A percentile compares a stretch with the other conserved stretches of the same genome.
phyloP scores from a whole-genome alignment of 2,888 invertebrate species.

The Philereme vetulata region DNA sequence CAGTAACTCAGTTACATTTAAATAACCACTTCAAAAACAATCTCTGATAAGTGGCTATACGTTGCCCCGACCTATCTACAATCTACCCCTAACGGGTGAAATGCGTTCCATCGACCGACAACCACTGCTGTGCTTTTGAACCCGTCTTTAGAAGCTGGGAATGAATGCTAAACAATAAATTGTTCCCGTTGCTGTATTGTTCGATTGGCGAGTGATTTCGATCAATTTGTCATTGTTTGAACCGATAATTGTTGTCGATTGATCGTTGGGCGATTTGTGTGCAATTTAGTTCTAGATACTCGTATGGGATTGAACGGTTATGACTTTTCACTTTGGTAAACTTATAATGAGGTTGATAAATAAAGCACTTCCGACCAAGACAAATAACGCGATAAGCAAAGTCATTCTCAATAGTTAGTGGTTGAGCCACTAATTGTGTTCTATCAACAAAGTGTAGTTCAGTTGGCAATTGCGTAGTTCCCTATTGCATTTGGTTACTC shows the following conservation, averaged over 20 bases:
- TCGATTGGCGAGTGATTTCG: constrained; percentile 45
- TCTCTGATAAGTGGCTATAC: constrained; percentile 55
- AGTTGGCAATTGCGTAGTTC: too few relatives aligned
- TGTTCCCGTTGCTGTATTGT: constrained; percentile 36
- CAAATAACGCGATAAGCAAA: too few relatives aligned
- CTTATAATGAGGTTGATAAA: constrained; percentile 17
- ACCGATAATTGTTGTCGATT: constrained; percentile 52
- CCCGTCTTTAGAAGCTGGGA: constrained; percentile 36
- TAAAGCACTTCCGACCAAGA: too few relatives aligned
- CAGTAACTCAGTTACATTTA: constrained; percentile 57
- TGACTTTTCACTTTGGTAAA: constrained; percentile 22
- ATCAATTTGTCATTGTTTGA: constrained; percentile 65
- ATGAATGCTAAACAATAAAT: constrained; percentile 54
- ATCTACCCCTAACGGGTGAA: constrained; percentile 37
- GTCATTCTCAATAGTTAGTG: too few relatives aligned
- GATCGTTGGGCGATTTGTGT: constrained; percentile 49
- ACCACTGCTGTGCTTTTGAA: constrained; percentile 26
- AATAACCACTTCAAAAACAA: constrained; percentile 73
- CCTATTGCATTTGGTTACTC: too few relatives aligned
- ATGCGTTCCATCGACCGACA: constrained; percentile 16
- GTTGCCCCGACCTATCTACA: constrained; percentile 38
- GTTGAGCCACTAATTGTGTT: too few relatives aligned
- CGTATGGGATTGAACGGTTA: constrained; percentile 17
- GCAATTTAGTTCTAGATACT: constrained; percentile 38
- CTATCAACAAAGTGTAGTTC: too few relatives aligned